Evolutionary conservation across 2,888 invertebrate species (phyloP).

Genomic region (Sphaerophoria rueppellii): DNA sequence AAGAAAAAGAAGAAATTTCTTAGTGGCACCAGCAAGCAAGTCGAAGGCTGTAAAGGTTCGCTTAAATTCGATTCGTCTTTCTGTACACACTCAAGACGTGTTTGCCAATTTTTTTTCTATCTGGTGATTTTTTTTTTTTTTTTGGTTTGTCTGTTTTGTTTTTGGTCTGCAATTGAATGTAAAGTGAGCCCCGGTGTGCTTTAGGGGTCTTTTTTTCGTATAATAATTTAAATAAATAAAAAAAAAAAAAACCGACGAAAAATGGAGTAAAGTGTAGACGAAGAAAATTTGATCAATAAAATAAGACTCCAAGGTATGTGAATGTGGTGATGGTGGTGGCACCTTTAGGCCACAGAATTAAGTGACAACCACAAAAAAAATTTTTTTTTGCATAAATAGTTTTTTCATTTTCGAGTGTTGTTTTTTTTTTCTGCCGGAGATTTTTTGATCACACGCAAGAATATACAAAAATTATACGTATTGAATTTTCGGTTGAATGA

Average conservation of each 20-base stretch:
- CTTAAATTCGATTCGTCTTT: slow-evolving; percentile 32
- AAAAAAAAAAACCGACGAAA: slow-evolving; percentile 9
- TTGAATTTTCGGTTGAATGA: slow-evolving; percentile 64
- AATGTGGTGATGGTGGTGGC: slow-evolving; percentile 28
- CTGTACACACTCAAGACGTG: slow-evolving; percentile 51
- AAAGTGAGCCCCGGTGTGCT: slow-evolving; percentile 66
- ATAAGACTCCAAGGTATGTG: slow-evolving; percentile 60
- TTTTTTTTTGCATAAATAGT: slow-evolving; percentile 52
- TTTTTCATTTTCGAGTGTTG: neutral
- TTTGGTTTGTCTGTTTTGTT: slow-evolving; percentile 8
- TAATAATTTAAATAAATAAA: slow-evolving; percentile 28
- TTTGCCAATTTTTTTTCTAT: slow-evolving; percentile 29
- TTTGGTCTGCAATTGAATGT: slow-evolving; percentile 52
- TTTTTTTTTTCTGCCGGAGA: slow-evolving; percentile 25
- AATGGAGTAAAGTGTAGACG: slow-evolving; percentile 36
- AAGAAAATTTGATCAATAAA: slow-evolving; percentile 66
- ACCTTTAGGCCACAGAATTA: slow-evolving; percentile 54
- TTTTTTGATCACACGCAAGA: slow-evolving; percentile 12
- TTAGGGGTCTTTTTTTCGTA: slow-evolving; percentile 47
- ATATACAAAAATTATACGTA: slow-evolving; percentile 30
- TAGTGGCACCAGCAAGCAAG: neutral
- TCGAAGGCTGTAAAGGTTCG: slow-evolving; percentile 25
- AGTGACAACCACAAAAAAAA: slow-evolving; percentile 58
- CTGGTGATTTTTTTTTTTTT: neutral
- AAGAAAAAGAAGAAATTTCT: neutral